phyloP scores from a whole-genome alignment of 2,797 vertebrate genomes.

The Oreonectes daqikongensis region DNA sequence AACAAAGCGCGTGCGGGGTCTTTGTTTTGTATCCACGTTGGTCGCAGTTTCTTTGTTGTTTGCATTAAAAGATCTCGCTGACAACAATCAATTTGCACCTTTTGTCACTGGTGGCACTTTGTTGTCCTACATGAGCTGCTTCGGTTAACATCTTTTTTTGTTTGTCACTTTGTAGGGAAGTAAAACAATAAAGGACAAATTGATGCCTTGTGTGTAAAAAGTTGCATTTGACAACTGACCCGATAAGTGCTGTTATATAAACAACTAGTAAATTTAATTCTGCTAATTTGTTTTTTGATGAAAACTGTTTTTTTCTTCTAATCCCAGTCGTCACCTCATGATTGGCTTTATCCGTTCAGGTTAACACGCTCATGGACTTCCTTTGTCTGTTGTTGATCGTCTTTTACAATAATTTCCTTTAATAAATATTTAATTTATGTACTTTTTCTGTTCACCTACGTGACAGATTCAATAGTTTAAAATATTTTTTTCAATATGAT shows the following conservation, averaged over 20 bases:
- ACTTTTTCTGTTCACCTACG: background rate
- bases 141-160: conserved; percentile 9
- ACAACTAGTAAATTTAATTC: background rate
- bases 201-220: background rate
- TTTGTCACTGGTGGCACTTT: conserved; percentile 27
- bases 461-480: background rate
- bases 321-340: conserved; percentile 20
- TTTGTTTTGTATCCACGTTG: conserved; percentile 58
- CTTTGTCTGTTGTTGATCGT: conserved; percentile 39
- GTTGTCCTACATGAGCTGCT: background rate
- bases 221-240: background rate
- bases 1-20: conserved; percentile 18
- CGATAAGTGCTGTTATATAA: background rate
- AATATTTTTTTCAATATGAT: background rate
- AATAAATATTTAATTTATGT: background rate
- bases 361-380: conserved; percentile 19
- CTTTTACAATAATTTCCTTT: too few relatives aligned
- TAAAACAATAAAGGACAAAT: background rate
- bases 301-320: conserved; percentile 19
- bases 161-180: conserved; percentile 20
- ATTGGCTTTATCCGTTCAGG: conserved; percentile 46
- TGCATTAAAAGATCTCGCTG: conserved; percentile 31
- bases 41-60: conserved; percentile 49
- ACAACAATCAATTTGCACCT: conserved; percentile 29
- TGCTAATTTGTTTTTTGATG: background rate